Percentiles rank a stretch among this genome's conserved stretches.
phyloP scores from a whole-genome alignment of 2,113 vertebrate species.

The Toxotes jaculatrix region DNA sequence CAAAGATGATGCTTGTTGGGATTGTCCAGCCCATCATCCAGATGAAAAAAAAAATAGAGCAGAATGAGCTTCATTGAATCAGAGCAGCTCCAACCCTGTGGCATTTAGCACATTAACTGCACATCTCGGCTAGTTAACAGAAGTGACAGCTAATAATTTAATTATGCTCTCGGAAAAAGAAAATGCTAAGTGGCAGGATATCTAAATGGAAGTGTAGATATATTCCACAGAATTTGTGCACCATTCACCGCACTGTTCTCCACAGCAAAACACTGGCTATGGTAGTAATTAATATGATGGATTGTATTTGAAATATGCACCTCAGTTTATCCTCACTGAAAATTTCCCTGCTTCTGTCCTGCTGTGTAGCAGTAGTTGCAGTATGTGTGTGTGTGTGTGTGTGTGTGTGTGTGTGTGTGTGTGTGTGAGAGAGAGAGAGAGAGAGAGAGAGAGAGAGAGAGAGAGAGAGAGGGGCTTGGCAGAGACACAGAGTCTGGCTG shows the following conservation, averaged over 20 bases:
- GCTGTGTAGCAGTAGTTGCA: conserved; percentile 32
- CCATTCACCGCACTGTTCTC: not conserved
- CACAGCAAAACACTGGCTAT: not conserved
- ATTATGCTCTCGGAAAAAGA: conserved; percentile 53
- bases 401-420: not conserved
- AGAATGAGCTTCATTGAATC: conserved; percentile 68
- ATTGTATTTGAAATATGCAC: conserved; percentile 1
- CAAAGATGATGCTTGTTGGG: conserved; percentile 63
- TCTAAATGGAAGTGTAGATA: conserved; percentile 7
- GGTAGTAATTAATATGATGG: not conserved
- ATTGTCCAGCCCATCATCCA: conserved; percentile 35
- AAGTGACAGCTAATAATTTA: conserved; percentile 71
- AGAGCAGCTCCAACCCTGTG: conserved; percentile 55
- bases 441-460: conserved; percentile 24
- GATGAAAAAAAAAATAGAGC: not conserved
- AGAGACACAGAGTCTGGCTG: conserved; percentile 47
- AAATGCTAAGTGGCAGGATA: conserved; percentile 49
- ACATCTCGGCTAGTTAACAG: conserved; percentile 51
- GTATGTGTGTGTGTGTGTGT: conserved; percentile 32
- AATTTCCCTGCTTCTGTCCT: conserved; percentile 9
- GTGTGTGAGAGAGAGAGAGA: conserved; percentile 4
- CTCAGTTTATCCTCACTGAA: conserved; percentile 8
- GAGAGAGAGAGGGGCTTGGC: conserved; percentile 47
- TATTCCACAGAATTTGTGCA: conserved; percentile 21
- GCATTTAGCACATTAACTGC: conserved; percentile 66